Percentiles rank a stretch among this genome's conserved stretches.
Conservation (phyloP, 1,140 invertebrate species). For the Amphibalanus amphitrite region DNA sequence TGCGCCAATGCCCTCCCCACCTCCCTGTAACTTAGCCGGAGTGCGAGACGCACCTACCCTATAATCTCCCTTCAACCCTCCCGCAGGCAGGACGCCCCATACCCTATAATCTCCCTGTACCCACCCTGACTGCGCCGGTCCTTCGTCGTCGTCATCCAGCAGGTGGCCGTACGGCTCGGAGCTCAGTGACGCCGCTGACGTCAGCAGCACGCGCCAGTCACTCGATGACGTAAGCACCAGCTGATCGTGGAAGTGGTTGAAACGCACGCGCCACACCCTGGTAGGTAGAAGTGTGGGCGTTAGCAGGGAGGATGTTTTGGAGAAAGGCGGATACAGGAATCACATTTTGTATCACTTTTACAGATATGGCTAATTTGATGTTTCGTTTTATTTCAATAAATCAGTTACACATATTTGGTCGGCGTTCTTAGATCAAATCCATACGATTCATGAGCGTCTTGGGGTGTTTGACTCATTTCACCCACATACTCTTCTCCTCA, state of each 20-base stretch:
- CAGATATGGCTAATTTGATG: background rate
- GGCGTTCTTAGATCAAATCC: too few species aligned
- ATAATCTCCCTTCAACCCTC: too few species aligned
- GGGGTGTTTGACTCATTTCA: too few species aligned
- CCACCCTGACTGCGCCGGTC: slow-evolving; percentile 24
- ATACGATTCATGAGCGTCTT: too few species aligned
- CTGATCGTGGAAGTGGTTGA: slow-evolving; percentile 94
- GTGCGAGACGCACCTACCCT: too few species aligned
- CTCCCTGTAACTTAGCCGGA: too few species aligned
- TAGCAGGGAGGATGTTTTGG: background rate
- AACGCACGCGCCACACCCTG: slow-evolving; percentile 80
- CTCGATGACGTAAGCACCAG: slow-evolving; percentile 85
- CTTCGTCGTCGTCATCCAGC: slow-evolving; percentile 34
- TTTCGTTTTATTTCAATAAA: background rate
- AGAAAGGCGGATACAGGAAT: background rate
- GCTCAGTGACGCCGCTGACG: slow-evolving; percentile 68
- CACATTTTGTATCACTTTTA: background rate
- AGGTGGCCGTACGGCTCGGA: slow-evolving; percentile 51
- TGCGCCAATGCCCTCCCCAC: too few species aligned
- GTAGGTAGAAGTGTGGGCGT: too few species aligned
- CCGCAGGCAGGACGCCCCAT: too few species aligned
- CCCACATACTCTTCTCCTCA: too few species aligned
- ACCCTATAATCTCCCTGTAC: too few species aligned
- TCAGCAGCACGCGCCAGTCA: slow-evolving; percentile 77
- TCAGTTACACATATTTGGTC: background rate